A percentile compares a stretch with the other conserved stretches of the same genome.
phyloP scores from a whole-genome alignment of 2,888 invertebrate species.

The Epirrita christyi region DNA sequence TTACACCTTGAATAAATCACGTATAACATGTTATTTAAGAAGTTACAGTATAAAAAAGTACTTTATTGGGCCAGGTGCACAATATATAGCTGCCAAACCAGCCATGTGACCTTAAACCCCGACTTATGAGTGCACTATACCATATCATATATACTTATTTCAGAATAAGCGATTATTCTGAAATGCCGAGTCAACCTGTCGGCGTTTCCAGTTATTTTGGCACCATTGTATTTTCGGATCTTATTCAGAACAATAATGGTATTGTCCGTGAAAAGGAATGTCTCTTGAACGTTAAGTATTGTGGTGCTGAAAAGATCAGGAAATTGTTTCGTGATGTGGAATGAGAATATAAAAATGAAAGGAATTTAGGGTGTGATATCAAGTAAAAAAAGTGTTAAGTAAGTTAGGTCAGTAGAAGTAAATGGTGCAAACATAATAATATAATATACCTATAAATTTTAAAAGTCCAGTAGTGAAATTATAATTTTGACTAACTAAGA shows the following conservation, averaged over 20 bases:
- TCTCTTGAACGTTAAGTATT: constrained; percentile 12
- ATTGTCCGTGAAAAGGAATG: constrained; percentile 16
- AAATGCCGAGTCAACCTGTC: constrained; percentile 39
- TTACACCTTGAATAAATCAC: constrained; percentile 44
- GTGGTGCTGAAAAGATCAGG: constrained; percentile 1
- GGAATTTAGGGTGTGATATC: neutral
- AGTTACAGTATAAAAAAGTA: constrained; percentile 4
- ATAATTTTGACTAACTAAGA: too few species aligned
- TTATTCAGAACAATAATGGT: constrained; percentile 18
- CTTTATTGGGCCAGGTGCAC: constrained; percentile 13
- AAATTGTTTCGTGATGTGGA: constrained; percentile 9
- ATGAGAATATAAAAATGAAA: neutral
- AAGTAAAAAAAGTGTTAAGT: too few species aligned
- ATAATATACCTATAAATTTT: too few species aligned
- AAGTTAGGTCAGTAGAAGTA: neutral
- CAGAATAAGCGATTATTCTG: constrained; percentile 36
- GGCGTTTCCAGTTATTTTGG: constrained; percentile 21
- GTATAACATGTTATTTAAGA: constrained; percentile 13
- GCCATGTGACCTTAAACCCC: constrained; percentile 59
- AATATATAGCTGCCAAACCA: constrained; percentile 48
- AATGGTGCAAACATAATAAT: neutral
- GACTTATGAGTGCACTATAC: constrained; percentile 32
- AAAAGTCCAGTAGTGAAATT: too few species aligned
- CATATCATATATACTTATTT: constrained; percentile 6
- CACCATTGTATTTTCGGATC: constrained; percentile 14